Evolutionary conservation across 23 tunicate genomes (phyloP).

Genomic region (Ascidia mentula): DNA sequence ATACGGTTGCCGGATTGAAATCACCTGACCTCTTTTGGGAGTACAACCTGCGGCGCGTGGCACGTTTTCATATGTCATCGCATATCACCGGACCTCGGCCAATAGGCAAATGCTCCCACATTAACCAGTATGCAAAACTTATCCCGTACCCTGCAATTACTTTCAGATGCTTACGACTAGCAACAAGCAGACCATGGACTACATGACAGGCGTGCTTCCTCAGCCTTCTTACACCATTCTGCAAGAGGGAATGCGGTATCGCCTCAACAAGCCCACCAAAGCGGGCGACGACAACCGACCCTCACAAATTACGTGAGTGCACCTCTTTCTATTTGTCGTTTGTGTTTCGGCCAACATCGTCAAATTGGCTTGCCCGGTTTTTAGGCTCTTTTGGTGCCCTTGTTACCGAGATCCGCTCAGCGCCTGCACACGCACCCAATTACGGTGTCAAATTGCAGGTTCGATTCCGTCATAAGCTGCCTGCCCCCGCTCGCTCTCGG

Average conservation of each 20-base stretch:
- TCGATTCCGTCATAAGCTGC: not conserved
- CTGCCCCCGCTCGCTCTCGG: not conserved
- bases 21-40: too few relatives aligned
- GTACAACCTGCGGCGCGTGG: too few relatives aligned
- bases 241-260: slow-evolving; percentile 62
- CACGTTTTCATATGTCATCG: too few relatives aligned
- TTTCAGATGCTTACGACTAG: slow-evolving; percentile 42
- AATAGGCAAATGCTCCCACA: too few relatives aligned
- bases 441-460: not conserved
- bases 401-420: not conserved
- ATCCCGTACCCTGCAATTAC: too few relatives aligned
- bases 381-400: too few relatives aligned
- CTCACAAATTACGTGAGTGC: not conserved
- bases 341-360: too few relatives aligned
- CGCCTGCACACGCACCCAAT: not conserved
- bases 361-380: too few relatives aligned
- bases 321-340: too few relatives aligned
- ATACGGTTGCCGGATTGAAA: too few relatives aligned
- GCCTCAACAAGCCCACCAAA: slow-evolving; percentile 46
- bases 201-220: slow-evolving; percentile 62
- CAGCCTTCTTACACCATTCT: slow-evolving; percentile 60
- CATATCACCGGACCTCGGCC: too few relatives aligned
- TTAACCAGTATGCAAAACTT: too few relatives aligned
- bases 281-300: not conserved
- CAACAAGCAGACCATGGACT: slow-evolving; percentile 57